Evolutionary conservation across 2,113 vertebrate species (phyloP), one percentile per base, ranked within the genome.

Genomic region (Epinephelus cyanopodus): DNA sequence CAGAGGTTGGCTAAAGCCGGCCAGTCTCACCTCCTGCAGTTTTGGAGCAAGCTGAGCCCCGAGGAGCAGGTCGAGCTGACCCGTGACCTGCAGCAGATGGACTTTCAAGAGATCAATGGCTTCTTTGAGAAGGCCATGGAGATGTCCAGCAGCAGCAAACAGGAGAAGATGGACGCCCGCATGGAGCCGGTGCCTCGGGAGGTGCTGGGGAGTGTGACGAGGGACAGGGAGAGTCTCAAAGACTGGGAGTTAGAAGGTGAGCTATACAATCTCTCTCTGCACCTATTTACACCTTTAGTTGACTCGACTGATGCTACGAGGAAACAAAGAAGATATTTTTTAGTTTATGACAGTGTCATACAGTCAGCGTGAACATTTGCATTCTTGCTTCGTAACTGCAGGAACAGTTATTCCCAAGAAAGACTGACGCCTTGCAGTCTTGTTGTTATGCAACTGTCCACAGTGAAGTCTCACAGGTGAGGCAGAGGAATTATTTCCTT

Each of bases 131-230:
- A 88, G 1, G 96, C 97, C 81, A 96, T 95, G 85, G 91, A 93
- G 84, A 87, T 63, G 0, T 95, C 95, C 56, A 80, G 79, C 61
- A 92, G 85, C 63, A 87, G 77, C 79, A 90, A 89, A 48, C 82
- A 95, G 0, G 95, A 96, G 87, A 95, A 96, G 71, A 91, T 97
- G 89, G 97, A 98, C 53, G 54, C 86, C 13, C 95, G 95, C 18
- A 97, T 99, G 97, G 97, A 97, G 83, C 95, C 97, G 4, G 95
- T 99, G 23, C 97, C 98, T 2, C 92, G 95, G 63, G 96, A 97
- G 4, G 96, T 97, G 21, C 82, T 97, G 78, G 98, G 98, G 72
- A 99, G 98, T 9, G 95, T 96, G 3, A 97, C 95, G 0, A 94
- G 97, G 33, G 97, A 99, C 86, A 89, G 83, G 1, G 95, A 91